These are phyloP conservation scores for Caenorhabditis auriculariae DNA, from an alignment of 2,888 invertebrate genomes.

Conservation along the genomic window DNA sequence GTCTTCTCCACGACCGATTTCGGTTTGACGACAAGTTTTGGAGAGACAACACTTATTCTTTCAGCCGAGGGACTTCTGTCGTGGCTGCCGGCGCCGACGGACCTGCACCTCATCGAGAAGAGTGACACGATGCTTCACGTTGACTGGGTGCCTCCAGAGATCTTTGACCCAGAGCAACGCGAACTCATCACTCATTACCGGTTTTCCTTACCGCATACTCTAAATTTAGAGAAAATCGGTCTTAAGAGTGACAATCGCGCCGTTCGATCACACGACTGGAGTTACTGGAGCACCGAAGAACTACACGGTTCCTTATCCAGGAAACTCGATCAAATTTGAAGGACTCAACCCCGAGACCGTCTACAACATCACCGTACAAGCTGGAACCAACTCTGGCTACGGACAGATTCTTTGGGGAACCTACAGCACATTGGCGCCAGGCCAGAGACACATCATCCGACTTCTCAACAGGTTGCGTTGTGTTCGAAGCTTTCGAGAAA, in stretches of 20 bases:
- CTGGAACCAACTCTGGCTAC: slow-evolving; percentile 62
- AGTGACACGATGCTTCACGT: slow-evolving; percentile 63
- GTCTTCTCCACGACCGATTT: slow-evolving; percentile 60
- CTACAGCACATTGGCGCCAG: slow-evolving; percentile 61
- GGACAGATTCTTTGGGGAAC: slow-evolving; percentile 63
- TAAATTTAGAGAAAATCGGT: neutral
- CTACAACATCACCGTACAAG: slow-evolving; percentile 64
- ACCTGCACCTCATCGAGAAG: slow-evolving; percentile 62
- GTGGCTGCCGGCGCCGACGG: slow-evolving; percentile 62
- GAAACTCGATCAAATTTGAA: slow-evolving; percentile 59
- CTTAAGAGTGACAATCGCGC: slow-evolving; percentile 59
- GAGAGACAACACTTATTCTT: neutral
- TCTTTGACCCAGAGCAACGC: slow-evolving; percentile 56
- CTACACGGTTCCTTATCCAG: slow-evolving; percentile 59
- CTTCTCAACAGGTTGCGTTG: slow-evolving; percentile 37
- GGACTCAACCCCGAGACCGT: slow-evolving; percentile 59
- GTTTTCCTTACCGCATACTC: too few relatives aligned
- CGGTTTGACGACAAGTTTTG: slow-evolving; percentile 7
- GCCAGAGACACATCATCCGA: slow-evolving; percentile 58
- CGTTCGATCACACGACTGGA: slow-evolving; percentile 52
- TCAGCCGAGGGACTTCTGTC: slow-evolving; percentile 47
- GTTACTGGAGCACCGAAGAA: slow-evolving; percentile 55
- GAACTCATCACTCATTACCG: slow-evolving; percentile 62
- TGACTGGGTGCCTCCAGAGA: slow-evolving; percentile 61
- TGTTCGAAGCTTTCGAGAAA: too few relatives aligned